Evolutionary conservation across 2,888 invertebrate genomes (phyloP), one percentile per base, ranked within the genome.

Genomic region (Oxycera nigricornis): DNA sequence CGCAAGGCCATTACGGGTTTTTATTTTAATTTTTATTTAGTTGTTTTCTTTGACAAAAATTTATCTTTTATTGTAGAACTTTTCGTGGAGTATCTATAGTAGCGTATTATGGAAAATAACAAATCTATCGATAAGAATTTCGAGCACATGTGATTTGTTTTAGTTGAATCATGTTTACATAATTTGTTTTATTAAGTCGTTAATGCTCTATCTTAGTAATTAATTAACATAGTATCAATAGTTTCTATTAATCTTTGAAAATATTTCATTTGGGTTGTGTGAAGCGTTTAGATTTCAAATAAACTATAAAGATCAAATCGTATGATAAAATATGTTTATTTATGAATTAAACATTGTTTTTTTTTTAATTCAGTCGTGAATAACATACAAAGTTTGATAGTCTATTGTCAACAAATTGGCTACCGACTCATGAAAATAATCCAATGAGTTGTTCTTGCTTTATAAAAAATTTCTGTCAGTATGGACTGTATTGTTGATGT

Each of bases 301-400:
- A 35, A 35, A 11, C 6, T 7, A 7, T 11, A 35, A 35, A 7
- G 6, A 35, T 7, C 6, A 11, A 35, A 7, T 35, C 11, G 11
- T 35, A 11, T 17, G 61, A 61, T 61, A 61, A 61, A 61, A 61
- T 61, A 31, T 61, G 30, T 61, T 31, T 9, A 17, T 61, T 17
- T 31, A 61, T 61, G 31, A 61, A 61, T 61, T 61, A 61, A 61
- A 31, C 61, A 61, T 61, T 61, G 57, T 57, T 31, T 3, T 61
- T 17, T n/a, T n/a, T n/a, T n/a, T n/a, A n/a, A n/a, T n/a, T n/a
- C n/a, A n/a, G n/a, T n/a, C n/a, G n/a, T n/a, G n/a, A n/a, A n/a
- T n/a, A n/a, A n/a, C n/a, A n/a, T n/a, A n/a, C n/a, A n/a, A n/a
- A n/a, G n/a, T n/a, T n/a, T n/a, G n/a, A n/a, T n/a, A n/a, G n/a